Base-by-base conservation (phyloP, 1,140 invertebrate species). In the Rhagoletis zephyria region DNA sequence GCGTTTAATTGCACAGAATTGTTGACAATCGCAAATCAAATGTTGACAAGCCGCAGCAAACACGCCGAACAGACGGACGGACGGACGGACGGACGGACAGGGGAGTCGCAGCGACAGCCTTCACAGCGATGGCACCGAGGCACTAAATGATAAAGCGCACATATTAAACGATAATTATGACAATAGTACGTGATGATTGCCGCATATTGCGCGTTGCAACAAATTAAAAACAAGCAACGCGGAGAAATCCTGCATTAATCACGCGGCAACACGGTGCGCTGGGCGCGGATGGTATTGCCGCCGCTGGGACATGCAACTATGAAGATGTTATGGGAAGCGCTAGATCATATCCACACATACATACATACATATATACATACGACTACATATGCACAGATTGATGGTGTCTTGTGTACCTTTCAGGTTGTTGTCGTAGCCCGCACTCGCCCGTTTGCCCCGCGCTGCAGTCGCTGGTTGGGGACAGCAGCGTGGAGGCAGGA, bases 181-280 rank as follows among this genome's bases (percentile, higher is more conserved):
- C 91, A 92, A 90, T 90, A 90, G 91, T 92, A 92, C 91, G 91
- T 92, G 91, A 92, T 92, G 91, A 92, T 92, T 92, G 91, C 90
- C 81, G 89, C 88, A 92, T 90, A 88, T 87, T 88, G 86, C 87
- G 74, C 87, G 74, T 87, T 88, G 85, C 87, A 87, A 87, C 86
- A 88, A 67, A 81, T 81, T 81, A 81, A 56, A 81, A 81, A 86
- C 60, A 65, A 67, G 61, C 85, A 67, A 86, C 45, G 12, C 60
- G 63, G 14, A 64, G 59, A 86, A 88, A 60, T 61, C 63, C 85
- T 45, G 65, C 81, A 63, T 85, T 65, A 88, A 85, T 85, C 77
- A 85, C 74, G 63, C 16, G 16, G 56, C n/a, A 56, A 40, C 30
- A 67, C n/a, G n/a, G 64, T 4, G 30, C 19, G 19, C 4, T 30